Evolutionary conservation across 2,888 invertebrate genomes (phyloP).

Genomic region (Tridacna crocea): DNA sequence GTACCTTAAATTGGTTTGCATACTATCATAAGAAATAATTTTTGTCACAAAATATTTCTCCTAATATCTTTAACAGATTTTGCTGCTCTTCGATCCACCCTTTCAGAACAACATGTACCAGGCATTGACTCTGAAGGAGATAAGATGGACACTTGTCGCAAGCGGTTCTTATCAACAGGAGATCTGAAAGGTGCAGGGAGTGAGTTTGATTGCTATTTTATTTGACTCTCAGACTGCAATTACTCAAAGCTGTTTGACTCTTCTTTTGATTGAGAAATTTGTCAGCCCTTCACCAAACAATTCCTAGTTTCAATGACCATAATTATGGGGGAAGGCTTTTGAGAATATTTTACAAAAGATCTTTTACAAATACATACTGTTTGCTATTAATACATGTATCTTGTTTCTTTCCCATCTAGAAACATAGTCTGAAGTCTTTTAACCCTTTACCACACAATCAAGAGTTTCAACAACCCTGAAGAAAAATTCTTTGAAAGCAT

Average conservation of each 20-base stretch:
- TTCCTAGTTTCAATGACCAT: no score
- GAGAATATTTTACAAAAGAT: no score
- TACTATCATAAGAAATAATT: neutral
- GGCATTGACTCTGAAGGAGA: neutral
- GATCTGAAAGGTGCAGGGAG: slow-evolving; percentile 18
- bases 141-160: neutral
- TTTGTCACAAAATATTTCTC: neutral
- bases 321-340: no score
- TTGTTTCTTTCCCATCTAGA: no score
- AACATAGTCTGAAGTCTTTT: no score
- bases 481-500: no score
- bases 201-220: neutral
- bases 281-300: no score
- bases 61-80: slow-evolving; percentile 1
- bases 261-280: neutral
- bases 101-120: slow-evolving; percentile 21
- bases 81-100: slow-evolving; percentile 2
- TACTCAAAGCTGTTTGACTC: neutral
- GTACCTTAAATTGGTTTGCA: neutral
- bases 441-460: no score
- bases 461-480: no score
- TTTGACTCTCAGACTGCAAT: neutral
- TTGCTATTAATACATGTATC: no score
- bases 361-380: no score
- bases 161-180: slow-evolving; percentile 31